Evolutionary conservation across 2,113 vertebrate species (phyloP), one percentile per base, ranked within the genome.

Genomic region (Cottus gobio): DNA sequence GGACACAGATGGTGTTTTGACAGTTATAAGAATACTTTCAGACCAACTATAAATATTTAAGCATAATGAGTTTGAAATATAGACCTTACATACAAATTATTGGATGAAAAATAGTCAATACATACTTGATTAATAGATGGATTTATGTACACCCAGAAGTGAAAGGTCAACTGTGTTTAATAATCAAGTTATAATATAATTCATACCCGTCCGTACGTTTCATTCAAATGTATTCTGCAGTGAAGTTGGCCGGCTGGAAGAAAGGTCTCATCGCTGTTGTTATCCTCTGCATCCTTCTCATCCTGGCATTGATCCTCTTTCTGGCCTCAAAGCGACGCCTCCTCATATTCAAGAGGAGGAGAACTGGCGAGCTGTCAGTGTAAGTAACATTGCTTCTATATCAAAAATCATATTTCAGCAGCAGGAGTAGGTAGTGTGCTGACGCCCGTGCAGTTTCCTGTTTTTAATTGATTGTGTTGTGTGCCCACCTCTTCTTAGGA

Each of bases 161-260:
- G 28, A 68, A 28, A 48, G 65, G 22, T 16, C 22, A 39, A 63
- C 39, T 42, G 72, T 31, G 13, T 56, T 58, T 60, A 52, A 8
- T 56, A 39, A 39, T 34, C 7, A 20, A 56, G 8, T 31, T 34
- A 31, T 61, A 34, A 78, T 26, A 0, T 64, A 54, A 67, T 34
- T 50, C 18, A 20, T 12, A 70, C 3, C 10, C 10, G 13, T 71
- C 3, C 0, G 2, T 52, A 9, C 22, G 20, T 66, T 34, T 64
- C 12, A 52, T 56, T 81, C 13, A 7, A 46, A 62, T 88, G 5
- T 88, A 3, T 57, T 91, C 48, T 71, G 37, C 88, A 95, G 95
- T 95, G 77, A 94, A 85, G 50, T 20, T 93, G 75, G 94, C 94
- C 0, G 57, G 39, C 5, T 95, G 95, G 95, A 95, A 95, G 84